These are phyloP conservation scores for Dipodomys stephensi DNA, from an alignment of 2,113 vertebrate species.

Conservation along the genomic window DNA sequence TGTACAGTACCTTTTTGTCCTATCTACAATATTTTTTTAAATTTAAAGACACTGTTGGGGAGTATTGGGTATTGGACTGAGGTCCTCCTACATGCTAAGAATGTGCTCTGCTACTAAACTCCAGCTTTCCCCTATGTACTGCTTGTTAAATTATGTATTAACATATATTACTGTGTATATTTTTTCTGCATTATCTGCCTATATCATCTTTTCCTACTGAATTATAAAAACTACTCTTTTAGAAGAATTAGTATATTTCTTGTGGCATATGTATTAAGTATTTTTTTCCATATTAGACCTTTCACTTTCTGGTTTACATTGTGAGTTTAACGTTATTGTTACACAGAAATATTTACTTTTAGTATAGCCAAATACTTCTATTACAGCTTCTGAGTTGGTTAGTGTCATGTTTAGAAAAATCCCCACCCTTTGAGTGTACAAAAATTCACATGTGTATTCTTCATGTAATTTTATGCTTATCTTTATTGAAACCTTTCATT, in stretches of 20 bases:
- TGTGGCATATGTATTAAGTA: neutral
- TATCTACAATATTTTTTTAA: neutral
- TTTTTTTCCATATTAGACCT: neutral
- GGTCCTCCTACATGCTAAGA: neutral
- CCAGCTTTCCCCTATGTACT: neutral
- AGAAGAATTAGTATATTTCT: neutral
- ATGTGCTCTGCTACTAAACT: neutral
- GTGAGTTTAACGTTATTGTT: neutral
- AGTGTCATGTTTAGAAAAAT: neutral
- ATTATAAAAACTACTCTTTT: neutral
- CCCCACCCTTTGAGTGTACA: neutral
- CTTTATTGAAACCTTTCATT: constrained; percentile 19
- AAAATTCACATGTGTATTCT: neutral
- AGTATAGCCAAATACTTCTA: neutral
- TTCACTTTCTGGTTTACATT: neutral
- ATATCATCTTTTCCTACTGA: neutral
- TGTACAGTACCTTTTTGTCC: neutral
- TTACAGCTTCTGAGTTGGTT: neutral
- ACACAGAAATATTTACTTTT: neutral
- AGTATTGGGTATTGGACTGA: neutral
- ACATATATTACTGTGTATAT: neutral
- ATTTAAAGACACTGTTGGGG: neutral
- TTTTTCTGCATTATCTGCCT: neutral
- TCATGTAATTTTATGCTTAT: neutral
- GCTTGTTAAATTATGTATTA: neutral